Evolutionary conservation across 2,888 invertebrate genomes (phyloP).

Genomic region (Notodonta ziczac): DNA sequence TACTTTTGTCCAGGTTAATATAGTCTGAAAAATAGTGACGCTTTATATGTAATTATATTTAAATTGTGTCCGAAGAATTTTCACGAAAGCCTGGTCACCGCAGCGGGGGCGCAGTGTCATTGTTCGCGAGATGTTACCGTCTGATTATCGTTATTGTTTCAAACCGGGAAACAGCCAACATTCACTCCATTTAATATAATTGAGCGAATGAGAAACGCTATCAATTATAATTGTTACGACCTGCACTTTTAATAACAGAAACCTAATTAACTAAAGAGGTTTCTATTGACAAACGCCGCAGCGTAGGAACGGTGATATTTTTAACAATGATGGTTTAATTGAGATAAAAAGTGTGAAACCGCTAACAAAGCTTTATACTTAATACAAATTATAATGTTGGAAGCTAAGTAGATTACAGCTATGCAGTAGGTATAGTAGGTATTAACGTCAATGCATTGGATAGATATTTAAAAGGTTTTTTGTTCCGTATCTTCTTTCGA

Average conservation of each 20-base stretch:
- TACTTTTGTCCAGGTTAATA: too few relatives aligned
- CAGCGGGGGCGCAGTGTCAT: slow-evolving; percentile 68
- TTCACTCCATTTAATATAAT: slow-evolving; percentile 82
- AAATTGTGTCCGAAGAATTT: too few relatives aligned
- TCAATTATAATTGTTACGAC: slow-evolving; percentile 73
- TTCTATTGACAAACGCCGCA: slow-evolving; percentile 38
- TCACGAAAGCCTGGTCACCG: slow-evolving; percentile 49
- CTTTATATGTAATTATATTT: too few relatives aligned
- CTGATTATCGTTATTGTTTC: slow-evolving; percentile 80
- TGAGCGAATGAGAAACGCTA: slow-evolving; percentile 79
- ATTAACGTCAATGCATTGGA: too few relatives aligned
- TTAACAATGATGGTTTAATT: not conserved
- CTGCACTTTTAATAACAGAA: slow-evolving; percentile 52
- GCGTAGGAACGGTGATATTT: slow-evolving; percentile 5
- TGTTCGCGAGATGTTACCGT: slow-evolving; percentile 74
- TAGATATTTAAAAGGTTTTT: too few relatives aligned
- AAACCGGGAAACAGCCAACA: slow-evolving; percentile 76
- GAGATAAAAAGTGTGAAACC: not conserved
- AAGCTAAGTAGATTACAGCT: too few relatives aligned
- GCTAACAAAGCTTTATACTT: not conserved
- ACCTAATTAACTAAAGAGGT: slow-evolving; percentile 38
- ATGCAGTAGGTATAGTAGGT: too few relatives aligned
- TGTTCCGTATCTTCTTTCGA: too few relatives aligned
- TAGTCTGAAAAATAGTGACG: too few relatives aligned
- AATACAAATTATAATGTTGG: too few relatives aligned